Evolutionary conservation across 2,113 vertebrate genomes (phyloP), one percentile per base, ranked within the genome.

Genomic region (Hiodon alosoides): DNA sequence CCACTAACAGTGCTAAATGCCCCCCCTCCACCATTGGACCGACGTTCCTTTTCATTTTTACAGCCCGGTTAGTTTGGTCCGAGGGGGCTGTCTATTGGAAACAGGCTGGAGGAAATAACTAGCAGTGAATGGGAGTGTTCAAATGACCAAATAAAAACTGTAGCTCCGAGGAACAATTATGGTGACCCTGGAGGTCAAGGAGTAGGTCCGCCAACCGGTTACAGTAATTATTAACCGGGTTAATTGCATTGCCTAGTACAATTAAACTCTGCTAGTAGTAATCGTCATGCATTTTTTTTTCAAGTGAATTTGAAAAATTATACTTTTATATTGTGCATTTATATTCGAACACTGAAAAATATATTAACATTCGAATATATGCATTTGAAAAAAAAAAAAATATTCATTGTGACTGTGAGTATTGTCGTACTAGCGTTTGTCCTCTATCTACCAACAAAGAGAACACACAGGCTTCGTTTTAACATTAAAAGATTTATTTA

Each of bases 41-140:
- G 58, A 0, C 9, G 58, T 14, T 59, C 9, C 2, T 59, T 14
- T 59, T 59, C 58, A 9, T 59, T 9, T 84, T 79, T 83, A 78
- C 60, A 72, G 67, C 69, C 71, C 8, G 64, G 71, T 73, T 75
- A 77, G 72, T 80, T 81, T 82, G 74, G 76, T 80, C 69, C 80
- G 69, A 65, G 76, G 67, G 73, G 74, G 58, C 76, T 69, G 72
- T 78, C 71, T 62, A 79, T 76, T 72, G 53, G 50, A 52, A 76
- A 68, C 74, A 76, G 74, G 17, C 70, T 17, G 64, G 72, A 69
- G 74, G 77, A 78, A 73, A 80, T 78, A 50, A 7, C 58, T 47
- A 3, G 48, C 11, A 13, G 11, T 17, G 11, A 14, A 52, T 16
- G 6, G n/a, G 13, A 14, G 5, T 16, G 5, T 13, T 69, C 53